Evolutionary conservation across 2,888 invertebrate species (phyloP).

Genomic region (Lithophane leautieri): DNA sequence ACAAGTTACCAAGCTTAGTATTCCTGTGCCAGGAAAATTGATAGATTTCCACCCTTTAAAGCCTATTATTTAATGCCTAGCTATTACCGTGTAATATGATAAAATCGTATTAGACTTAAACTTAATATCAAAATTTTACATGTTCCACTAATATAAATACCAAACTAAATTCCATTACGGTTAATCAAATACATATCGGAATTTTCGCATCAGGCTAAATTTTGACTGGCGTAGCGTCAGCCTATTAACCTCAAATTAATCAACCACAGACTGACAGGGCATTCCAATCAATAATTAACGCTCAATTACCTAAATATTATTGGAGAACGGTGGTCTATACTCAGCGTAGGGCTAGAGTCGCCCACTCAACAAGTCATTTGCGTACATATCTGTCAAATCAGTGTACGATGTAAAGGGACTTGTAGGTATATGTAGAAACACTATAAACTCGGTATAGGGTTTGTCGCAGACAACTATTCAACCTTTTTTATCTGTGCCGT

Average conservation of each 20-base stretch:
- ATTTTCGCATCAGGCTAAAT: conserved; percentile 44
- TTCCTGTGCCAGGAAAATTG: background rate
- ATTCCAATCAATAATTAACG: conserved; percentile 67
- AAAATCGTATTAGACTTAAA: background rate
- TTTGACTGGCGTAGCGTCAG: conserved; percentile 54
- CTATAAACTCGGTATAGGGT: conserved; percentile 11
- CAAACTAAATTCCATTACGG: conserved; percentile 41
- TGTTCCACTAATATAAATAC: conserved; percentile 27
- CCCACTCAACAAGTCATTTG: conserved; percentile 52
- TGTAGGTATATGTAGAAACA: background rate
- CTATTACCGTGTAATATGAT: background rate
- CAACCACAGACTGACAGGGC: conserved; percentile 70
- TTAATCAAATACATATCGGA: conserved; percentile 44
- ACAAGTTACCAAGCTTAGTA: background rate
- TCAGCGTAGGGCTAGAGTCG: conserved; percentile 20
- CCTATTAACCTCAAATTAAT: conserved; percentile 68
- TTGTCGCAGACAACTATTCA: background rate
- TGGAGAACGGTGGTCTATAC: conserved; percentile 40
- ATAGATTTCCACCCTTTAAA: background rate
- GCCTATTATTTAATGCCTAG: background rate
- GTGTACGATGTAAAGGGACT: conserved; percentile 2
- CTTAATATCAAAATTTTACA: background rate
- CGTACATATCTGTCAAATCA: conserved; percentile 40
- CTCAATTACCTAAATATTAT: conserved; percentile 70
- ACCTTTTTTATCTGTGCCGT: background rate